Conservation (phyloP, 2,888 invertebrate genomes). For the Troides aeacus region DNA sequence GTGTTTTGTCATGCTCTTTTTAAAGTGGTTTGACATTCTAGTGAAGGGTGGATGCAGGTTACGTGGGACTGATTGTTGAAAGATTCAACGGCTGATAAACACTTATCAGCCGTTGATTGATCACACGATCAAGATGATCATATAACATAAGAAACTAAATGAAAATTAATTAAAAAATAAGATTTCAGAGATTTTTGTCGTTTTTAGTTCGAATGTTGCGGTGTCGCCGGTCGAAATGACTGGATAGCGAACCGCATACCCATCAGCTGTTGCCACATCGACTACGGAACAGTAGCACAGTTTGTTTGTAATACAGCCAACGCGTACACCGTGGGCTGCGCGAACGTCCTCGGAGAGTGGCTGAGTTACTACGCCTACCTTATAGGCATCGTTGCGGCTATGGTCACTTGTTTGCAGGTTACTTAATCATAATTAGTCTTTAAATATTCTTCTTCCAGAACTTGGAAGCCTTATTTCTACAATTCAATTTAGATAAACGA, state of each 20-base stretch:
- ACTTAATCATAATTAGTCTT: not conserved
- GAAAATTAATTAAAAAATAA: too few species aligned
- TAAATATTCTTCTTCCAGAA: not conserved
- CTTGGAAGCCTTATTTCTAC: not conserved
- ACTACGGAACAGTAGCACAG: slow-evolving; percentile 66
- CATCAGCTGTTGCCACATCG: slow-evolving; percentile 81
- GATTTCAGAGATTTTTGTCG: not conserved
- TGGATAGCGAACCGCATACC: slow-evolving; percentile 77
- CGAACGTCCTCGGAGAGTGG: slow-evolving; percentile 75
- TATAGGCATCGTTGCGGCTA: slow-evolving; percentile 52
- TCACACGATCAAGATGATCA: too few species aligned
- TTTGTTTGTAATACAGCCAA: slow-evolving; percentile 63
- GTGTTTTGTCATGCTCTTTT: too few species aligned
- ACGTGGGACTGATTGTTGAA: too few species aligned
- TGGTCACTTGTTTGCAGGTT: slow-evolving; percentile 61
- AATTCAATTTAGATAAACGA: too few species aligned
- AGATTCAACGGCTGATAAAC: too few species aligned
- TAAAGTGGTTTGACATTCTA: too few species aligned
- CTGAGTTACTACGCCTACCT: slow-evolving; percentile 52
- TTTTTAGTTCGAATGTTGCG: slow-evolving; percentile 83
- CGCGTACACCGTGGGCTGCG: slow-evolving; percentile 72
- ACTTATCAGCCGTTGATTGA: too few species aligned
- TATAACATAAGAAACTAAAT: too few species aligned
- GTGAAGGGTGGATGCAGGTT: too few species aligned
- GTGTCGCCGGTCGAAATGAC: slow-evolving; percentile 75